Evolutionary conservation across 64 coral and sea anemone species (phyloP), one percentile per base, ranked within the genome.

Genomic region (Trachythela sp.): DNA sequence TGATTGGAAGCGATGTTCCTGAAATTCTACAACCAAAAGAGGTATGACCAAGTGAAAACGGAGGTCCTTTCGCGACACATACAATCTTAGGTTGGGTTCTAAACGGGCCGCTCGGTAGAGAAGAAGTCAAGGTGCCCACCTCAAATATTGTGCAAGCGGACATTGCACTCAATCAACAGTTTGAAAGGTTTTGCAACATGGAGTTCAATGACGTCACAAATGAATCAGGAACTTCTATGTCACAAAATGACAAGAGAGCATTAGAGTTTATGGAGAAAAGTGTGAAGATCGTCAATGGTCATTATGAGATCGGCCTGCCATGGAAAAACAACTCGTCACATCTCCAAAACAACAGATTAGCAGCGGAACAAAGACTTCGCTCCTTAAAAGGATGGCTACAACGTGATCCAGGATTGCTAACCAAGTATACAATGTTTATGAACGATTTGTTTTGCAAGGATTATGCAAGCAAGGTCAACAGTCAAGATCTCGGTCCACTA

Each of bases 151-250:
- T 83, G 34, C 58, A 92, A 48, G 49, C 86, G 11, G 83, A 91
- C 34, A 39, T 15, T 85, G 11, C 30, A 9, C 58, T 94, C 8
- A 89, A 91, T 27, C 30, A 87, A 88, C 90, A 88, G 48, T 92
- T 91, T 45, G 86, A 94, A 48, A 40, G 67, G 27, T 87, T 58
- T 38, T 94, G 92, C 20, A 87, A 93, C 40, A 89, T 86, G 87
- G 92, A 89, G 77, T 94, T 94, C 20, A 88, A 90, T 26, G 92
- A 94, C 52, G 54, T 42, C 48, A 48, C 30, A 18, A 88, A 88
- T 22, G 86, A 87, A 20, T 20, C 83, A 5, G 20, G 77, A 33
- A 48, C 31, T 48, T 34, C 92, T 11, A 88, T 94, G 85, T 91
- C 92, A 0, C 85, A 76, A 14, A 86, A 91, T 36, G 85, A 94